Evolutionary conservation across 64 coral and sea anemone genomes (phyloP).

Genomic region (Pocillopora damicornis): DNA sequence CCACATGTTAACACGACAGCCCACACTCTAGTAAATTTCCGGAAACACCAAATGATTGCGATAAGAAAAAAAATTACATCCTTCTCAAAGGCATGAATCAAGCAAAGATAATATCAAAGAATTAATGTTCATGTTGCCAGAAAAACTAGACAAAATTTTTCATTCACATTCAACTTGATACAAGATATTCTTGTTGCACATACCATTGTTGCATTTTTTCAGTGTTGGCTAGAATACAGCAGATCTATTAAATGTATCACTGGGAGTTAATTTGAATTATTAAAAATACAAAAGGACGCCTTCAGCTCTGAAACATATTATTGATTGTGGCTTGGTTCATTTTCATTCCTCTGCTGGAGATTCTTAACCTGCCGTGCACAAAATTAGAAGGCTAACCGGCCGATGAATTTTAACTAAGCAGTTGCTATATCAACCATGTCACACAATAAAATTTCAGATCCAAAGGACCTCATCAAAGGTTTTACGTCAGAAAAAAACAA

Average conservation of each 20-base stretch:
- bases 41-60: too few relatives aligned
- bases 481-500: too few relatives aligned
- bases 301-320: neutral
- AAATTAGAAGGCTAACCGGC: constrained; percentile 16
- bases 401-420: neutral
- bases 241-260: constrained; percentile 21
- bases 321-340: neutral
- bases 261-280: constrained; percentile 7
- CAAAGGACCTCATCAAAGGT: neutral
- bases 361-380: neutral
- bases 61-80: too few relatives aligned
- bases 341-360: constrained; percentile 4
- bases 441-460: neutral
- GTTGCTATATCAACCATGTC: neutral
- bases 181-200: too few relatives aligned
- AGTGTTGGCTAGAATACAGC: neutral
- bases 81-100: too few relatives aligned
- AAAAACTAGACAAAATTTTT: too few relatives aligned
- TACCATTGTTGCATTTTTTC: neutral
- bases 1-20: too few relatives aligned
- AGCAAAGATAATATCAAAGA: too few relatives aligned
- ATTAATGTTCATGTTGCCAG: too few relatives aligned
- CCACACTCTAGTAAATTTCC: too few relatives aligned
- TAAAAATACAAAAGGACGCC: neutral
- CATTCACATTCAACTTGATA: too few relatives aligned